Base-by-base conservation (phyloP, 2,797 vertebrate species). In the Hydrolagus colliei region DNA sequence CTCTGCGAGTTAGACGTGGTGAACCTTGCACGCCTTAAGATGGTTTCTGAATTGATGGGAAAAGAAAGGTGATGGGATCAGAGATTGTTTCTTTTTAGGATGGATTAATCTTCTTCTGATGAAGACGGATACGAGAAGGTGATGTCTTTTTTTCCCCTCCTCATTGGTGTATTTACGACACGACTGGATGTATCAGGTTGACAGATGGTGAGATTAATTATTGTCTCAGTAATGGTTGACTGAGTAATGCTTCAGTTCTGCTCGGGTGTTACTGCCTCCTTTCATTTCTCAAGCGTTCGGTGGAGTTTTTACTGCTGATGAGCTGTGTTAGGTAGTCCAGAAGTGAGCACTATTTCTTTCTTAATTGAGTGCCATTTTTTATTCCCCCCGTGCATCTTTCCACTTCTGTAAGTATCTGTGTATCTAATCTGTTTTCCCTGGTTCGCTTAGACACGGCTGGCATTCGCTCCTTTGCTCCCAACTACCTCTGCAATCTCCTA, bases 201-300 rank as follows among this genome's bases (percentile, higher is more conserved):
- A 82, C 79, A 82, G 63, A 82, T 68, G 79, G 79, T 82, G 67
- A 32, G 65, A 82, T 82, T 82, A 82, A 41, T 82, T 82, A 82
- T 82, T 67, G 27, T 32, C 12, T 32, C 11, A 32, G 65, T 67
- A 65, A 41, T 71, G 79, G 16, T 41, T 82, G 63, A 68, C 67
- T 20, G 65, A 18, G 27, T 82, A 82, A 82, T 41, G 14, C 35
- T 82, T 82, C 32, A 20, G 32, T 41, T 82, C 68, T 52, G 22
- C 32, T 82, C 68, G 35, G 68, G 32, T 10, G 32, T 41, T 10
- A 35, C 65, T 41, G 32, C 7, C 41, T 68, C 79, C 32, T 41
- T 82, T 82, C 41, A 71, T 68, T 27, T 68, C 41, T 82, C 32
- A 68, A 71, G 20, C 16, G 35, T 41, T 71, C 12, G 20, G 65